phyloP scores from a whole-genome alignment of 1,140 invertebrate genomes.

The Coenobita brevimanus region DNA sequence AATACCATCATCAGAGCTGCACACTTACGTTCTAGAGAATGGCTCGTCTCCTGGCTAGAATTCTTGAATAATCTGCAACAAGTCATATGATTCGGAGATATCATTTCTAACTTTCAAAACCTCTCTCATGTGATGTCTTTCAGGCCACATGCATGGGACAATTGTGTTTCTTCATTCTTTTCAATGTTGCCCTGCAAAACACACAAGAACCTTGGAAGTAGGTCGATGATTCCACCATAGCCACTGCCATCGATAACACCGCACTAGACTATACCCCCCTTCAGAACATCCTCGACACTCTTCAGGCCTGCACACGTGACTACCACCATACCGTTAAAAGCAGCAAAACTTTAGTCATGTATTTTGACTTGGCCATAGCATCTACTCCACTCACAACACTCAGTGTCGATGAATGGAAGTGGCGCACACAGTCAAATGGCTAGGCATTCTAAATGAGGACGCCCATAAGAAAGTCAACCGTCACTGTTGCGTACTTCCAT shows the following conservation, averaged over 20 bases:
- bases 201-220: not conserved
- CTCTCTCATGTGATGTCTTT: not conserved
- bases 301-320: not conserved
- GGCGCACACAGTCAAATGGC: too few species aligned
- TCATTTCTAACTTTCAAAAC: not conserved
- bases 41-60: not conserved
- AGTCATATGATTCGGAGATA: too few species aligned
- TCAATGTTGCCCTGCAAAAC: conserved; percentile 16
- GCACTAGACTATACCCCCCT: not conserved
- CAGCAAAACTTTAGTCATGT: not conserved
- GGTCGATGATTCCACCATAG: conserved; percentile 6
- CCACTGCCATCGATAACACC: not conserved
- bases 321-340: not conserved
- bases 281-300: not conserved
- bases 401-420: too few species aligned
- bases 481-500: too few species aligned
- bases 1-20: too few species aligned
- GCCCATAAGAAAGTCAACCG: too few species aligned
- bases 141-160: not conserved
- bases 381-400: too few species aligned
- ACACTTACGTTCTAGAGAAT: too few species aligned
- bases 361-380: not conserved
- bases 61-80: not conserved
- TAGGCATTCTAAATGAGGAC: too few species aligned
- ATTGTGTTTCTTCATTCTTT: conserved; percentile 1